Evolutionary conservation across 2,113 vertebrate genomes (phyloP), one percentile per base, ranked within the genome.

Genomic region (Theropithecus gelada): DNA sequence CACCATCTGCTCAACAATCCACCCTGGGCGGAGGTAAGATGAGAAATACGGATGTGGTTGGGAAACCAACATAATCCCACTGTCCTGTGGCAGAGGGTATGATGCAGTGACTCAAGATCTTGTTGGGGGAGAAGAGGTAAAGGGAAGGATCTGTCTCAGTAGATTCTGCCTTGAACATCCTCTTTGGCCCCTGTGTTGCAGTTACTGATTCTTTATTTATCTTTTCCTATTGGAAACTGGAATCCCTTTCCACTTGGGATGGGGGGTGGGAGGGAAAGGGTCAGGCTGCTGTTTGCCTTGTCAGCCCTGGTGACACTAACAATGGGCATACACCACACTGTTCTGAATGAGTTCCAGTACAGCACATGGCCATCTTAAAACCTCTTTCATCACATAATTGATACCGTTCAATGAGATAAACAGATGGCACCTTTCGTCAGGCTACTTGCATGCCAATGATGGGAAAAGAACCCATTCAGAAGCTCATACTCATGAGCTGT

Each of bases 141-240:
- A 45, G 16, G 27, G 23, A 94, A 83, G 20, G 12, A 22, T 35
- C 45, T n/a, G 13, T 87, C 32, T 75, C 86, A 38, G 27, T 12
- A 66, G 70, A 66, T 35, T 48, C 27, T 32, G 2, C 57, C 25
- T n/a, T 89, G 23, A 88, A 57, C 27, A 80, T 83, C 32, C 13
- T 68, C 68, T 83, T 55, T 66, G 55, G 27, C 35, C 52, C 38
- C 38, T 61, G 27, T 45, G 9, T 48, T 83, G 13, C 30, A 40
- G 73, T 91, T 27, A 87, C 79, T 83, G 50, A 86, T 30, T 30
- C 79, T 23, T 79, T 30, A 84, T 78, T 38, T 66, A 43, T 18
- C 40, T 43, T 43, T 55, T 75, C 70, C 81, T 59, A 2, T 38
- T 55, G 14, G 55, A 80, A 57, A 93, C 17, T 8, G 1, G 11